Evolutionary conservation across 2,888 invertebrate genomes (phyloP).

Genomic region (Zhengitettix transpicula): DNA sequence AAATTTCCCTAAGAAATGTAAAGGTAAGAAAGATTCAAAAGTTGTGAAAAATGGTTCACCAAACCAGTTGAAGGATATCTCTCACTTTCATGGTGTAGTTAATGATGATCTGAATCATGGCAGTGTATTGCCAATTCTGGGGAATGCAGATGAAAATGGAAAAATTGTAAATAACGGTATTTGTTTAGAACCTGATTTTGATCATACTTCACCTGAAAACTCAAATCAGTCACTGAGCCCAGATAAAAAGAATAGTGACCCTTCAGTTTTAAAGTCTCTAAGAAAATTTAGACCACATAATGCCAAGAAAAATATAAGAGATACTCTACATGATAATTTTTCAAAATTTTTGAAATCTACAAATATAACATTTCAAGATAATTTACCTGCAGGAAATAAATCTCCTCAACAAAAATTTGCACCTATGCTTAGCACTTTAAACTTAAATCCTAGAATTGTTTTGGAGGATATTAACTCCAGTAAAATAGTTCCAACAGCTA

Average conservation of each 20-base stretch:
- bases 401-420: conserved; percentile 11
- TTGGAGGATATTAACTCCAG: conserved; percentile 17
- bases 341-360: conserved; percentile 6
- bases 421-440: conserved; percentile 25
- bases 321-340: too few relatives aligned
- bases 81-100: conserved; percentile 5
- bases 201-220: background rate
- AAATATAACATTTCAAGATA: background rate
- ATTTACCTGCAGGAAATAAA: background rate
- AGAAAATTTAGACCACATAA: conserved; percentile 32
- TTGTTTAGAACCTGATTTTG: background rate
- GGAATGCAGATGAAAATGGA: conserved; percentile 1
- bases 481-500: too few relatives aligned
- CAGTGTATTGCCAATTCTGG: conserved; percentile 5
- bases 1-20: background rate
- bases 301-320: conserved; percentile 18
- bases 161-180: background rate
- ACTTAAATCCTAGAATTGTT: conserved; percentile 28
- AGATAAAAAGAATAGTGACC: conserved; percentile 28
- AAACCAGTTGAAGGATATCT: conserved; percentile 4
- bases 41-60: background rate
- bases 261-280: conserved; percentile 32
- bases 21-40: background rate
- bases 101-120: conserved; percentile 5
- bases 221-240: conserved; percentile 10